Evolutionary conservation across 2,113 vertebrate species (phyloP), one percentile per base, ranked within the genome.

Genomic region (Nothobranchius furzeri): DNA sequence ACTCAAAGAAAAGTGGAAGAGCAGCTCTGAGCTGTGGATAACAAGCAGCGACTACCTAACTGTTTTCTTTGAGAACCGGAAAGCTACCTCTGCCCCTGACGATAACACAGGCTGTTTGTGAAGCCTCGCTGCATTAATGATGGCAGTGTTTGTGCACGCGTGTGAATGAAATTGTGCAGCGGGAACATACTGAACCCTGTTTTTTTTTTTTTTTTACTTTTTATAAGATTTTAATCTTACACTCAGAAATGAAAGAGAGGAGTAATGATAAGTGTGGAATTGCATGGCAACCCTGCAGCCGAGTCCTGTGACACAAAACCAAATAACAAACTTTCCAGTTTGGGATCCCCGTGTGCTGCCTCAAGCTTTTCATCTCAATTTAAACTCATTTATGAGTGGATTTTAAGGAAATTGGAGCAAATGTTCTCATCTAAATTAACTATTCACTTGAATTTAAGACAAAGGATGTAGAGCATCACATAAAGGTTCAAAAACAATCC

Each of bases 211-310:
- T 30, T 20, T 59, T 36, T 47, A 37, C 51, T 62, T 65, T 20
- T 57, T 30, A 58, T 42, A 42, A 54, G 9, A 24, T 49, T 59
- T 54, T 9, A 60, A 45, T 6, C 49, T 20, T 11, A 15, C n/a
- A 55, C 53, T 54, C 58, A 65, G 7, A 69, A 53, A 53, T 68
- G 17, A 78, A 75, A 74, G 42, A 43, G 20, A 12, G 17, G 15
- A 0, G 9, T 15, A 60, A 63, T 51, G 37, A 60, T 1, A 47
- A 25, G 30, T 42, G 58, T 30, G 55, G 17, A 55, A n/a, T 11
- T 58, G 12, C 3, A 20, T 0, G 2, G 56, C 13, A 43, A 7
- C 37, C 37, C 37, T 40, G 37, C 37, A 40, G 37, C 37, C 37
- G 37, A 40, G 37, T 40, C 37, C 37, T 40, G 37, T 40, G 37